Conservation (phyloP, 2,888 invertebrate species). For the Tetheella fluctuosa region DNA sequence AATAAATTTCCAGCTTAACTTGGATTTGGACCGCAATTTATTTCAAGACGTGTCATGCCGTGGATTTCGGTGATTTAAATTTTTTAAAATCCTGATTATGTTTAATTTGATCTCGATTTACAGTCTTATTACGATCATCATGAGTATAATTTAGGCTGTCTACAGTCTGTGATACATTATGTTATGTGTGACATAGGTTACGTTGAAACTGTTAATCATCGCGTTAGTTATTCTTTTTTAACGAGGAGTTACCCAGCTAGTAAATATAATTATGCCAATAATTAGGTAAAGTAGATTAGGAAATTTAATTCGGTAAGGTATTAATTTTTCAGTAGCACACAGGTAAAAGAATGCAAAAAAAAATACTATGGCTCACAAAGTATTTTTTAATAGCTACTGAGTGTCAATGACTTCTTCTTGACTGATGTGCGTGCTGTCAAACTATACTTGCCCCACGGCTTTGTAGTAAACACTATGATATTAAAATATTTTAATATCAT, state of each 20-base stretch:
- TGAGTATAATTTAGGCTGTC: background rate
- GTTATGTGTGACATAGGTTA: no score
- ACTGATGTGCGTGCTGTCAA: background rate
- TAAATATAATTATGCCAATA: no score
- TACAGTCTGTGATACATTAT: background rate
- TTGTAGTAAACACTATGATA: no score
- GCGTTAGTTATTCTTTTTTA: no score
- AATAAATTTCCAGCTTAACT: conserved; percentile 32
- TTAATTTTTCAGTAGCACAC: no score
- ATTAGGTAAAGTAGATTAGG: no score
- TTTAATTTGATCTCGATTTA: conserved; percentile 13
- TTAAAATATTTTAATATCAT: background rate
- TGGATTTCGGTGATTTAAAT: conserved; percentile 22
- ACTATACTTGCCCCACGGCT: background rate
- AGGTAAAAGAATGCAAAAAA: no score
- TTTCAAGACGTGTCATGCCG: conserved; percentile 24
- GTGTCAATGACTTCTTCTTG: background rate
- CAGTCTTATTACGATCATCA: background rate
- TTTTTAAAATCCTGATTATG: conserved; percentile 20
- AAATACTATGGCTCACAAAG: no score
- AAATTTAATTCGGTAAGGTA: no score
- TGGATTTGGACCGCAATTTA: conserved; percentile 36
- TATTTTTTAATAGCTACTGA: no score
- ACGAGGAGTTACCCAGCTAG: no score
- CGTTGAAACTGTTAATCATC: no score